Base-by-base conservation (phyloP, 2,113 vertebrate species). In the Sander lucioperca region DNA sequence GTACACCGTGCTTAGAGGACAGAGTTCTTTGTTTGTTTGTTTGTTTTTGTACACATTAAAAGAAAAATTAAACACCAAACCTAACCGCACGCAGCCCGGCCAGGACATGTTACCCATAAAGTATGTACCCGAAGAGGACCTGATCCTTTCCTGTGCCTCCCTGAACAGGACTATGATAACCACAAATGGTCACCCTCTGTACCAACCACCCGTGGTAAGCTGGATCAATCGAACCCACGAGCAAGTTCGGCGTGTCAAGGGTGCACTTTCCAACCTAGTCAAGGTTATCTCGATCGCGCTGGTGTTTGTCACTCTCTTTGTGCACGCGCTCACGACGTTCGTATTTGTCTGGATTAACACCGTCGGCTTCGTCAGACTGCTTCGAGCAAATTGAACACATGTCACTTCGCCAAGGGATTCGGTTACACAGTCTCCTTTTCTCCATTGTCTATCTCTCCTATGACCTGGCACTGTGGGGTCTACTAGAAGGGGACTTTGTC, bases 281-380 rank as follows among this genome's bases (percentile, higher is more conserved):
- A 48, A 27, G n/a, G 36, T 23, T 1, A 0, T 45, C 2, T 64
- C 62, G 1, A 64, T 1, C 21, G 12, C 0, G 12, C 5, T 64
- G 0, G 10, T 45, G 1, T 1, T 11, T 0, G 2, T 5, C 0
- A 64, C 62, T 6, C 11, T 64, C 5, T 1, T 64, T 3, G 2
- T 23, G 36, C 62, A 64, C 62, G 2, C 3, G 2, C 1, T 45
- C 47, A 47, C 62, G 0, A 43, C 19, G 5, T 64, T 45, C 2
- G 36, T 11, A 12, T 45, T 64, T 23, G 19, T 43, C 36, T 64
- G 62, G 62, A 64, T 64, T 43, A 63, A 63, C 33, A 1, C 33
- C 10, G 5, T 43, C 36, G 33, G 61, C 9, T 39, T 43, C 2
- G 5, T n/a, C 11, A 13, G 36, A 43, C 36, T 63, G 5, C 0